Percentiles rank a stretch among this genome's conserved stretches.
Conservation (phyloP, 2,797 vertebrate species). For the Cyprinella venusta region DNA sequence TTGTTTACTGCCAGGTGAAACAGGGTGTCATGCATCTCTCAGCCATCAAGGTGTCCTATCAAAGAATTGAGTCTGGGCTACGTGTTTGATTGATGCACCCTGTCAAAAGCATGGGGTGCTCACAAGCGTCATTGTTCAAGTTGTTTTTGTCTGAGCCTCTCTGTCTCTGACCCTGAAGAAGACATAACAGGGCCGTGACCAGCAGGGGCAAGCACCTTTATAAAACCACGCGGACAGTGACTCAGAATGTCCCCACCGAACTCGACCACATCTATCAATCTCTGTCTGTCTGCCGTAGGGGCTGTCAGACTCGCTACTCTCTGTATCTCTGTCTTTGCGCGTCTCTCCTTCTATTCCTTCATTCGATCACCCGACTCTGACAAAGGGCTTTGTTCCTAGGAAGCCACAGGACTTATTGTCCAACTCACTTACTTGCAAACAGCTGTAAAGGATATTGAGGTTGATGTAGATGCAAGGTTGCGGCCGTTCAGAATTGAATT, state of each 20-base stretch:
- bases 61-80: constrained; percentile 50
- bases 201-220: constrained; percentile 53
- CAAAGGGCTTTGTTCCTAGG: constrained; percentile 44
- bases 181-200: constrained; percentile 55
- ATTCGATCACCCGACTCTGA: constrained; percentile 52
- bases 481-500: constrained; percentile 58
- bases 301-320: constrained; percentile 64
- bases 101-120: constrained; percentile 46
- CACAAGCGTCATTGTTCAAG: constrained; percentile 52
- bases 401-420: constrained; percentile 53
- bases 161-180: constrained; percentile 50
- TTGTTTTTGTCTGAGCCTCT: constrained; percentile 52
- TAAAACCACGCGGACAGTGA: constrained; percentile 49
- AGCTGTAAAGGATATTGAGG: constrained; percentile 75
- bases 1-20: constrained; percentile 53
- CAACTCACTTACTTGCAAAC: constrained; percentile 25
- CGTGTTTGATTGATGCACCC: constrained; percentile 57
- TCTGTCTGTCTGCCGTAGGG: constrained; percentile 49
- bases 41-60: constrained; percentile 61
- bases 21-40: constrained; percentile 48
- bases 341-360: constrained; percentile 55
- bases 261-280: constrained; percentile 68
- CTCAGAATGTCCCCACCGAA: constrained; percentile 56
- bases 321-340: constrained; percentile 48
- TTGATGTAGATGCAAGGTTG: constrained; percentile 73